Evolutionary conservation across 2,888 invertebrate species (phyloP).

Genomic region (Carcina quercana): DNA sequence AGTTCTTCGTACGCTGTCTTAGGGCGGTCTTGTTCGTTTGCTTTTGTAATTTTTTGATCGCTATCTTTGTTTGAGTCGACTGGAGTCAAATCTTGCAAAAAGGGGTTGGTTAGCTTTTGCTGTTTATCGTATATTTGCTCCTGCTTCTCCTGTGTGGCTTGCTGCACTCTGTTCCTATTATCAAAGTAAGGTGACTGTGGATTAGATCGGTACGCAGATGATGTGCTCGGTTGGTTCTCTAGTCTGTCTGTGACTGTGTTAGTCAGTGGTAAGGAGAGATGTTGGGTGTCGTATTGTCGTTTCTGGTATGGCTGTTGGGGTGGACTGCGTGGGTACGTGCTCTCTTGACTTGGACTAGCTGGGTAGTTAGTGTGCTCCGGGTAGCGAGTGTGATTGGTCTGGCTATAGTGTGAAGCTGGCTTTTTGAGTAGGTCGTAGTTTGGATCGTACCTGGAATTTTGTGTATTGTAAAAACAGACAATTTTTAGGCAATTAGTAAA

Average conservation of each 20-base stretch:
- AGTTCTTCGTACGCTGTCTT: conserved; percentile 31
- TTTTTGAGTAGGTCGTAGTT: conserved; percentile 71
- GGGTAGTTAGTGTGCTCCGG: conserved; percentile 54
- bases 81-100: conserved; percentile 45
- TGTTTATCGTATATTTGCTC: conserved; percentile 52
- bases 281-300: conserved; percentile 60
- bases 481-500: too few relatives aligned
- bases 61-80: conserved; percentile 30
- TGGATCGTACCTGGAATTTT: conserved; percentile 67
- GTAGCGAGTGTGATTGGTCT: conserved; percentile 56
- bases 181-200: conserved; percentile 68
- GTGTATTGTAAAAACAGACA: too few relatives aligned
- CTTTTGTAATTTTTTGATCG: conserved; percentile 30
- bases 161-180: conserved; percentile 45
- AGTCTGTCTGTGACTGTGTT: conserved; percentile 55
- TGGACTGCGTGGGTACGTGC: conserved; percentile 69
- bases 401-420: conserved; percentile 67
- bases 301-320: conserved; percentile 52
- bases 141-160: conserved; percentile 32
- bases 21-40: conserved; percentile 30
- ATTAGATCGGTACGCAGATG: conserved; percentile 53
- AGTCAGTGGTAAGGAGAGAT: conserved; percentile 60
- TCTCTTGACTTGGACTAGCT: conserved; percentile 56
- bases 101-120: conserved; percentile 53
- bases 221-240: conserved; percentile 52